These are phyloP conservation scores for Hyperoplus lanceolatus DNA, from an alignment of 2,797 vertebrate species.

Conservation along the genomic window DNA sequence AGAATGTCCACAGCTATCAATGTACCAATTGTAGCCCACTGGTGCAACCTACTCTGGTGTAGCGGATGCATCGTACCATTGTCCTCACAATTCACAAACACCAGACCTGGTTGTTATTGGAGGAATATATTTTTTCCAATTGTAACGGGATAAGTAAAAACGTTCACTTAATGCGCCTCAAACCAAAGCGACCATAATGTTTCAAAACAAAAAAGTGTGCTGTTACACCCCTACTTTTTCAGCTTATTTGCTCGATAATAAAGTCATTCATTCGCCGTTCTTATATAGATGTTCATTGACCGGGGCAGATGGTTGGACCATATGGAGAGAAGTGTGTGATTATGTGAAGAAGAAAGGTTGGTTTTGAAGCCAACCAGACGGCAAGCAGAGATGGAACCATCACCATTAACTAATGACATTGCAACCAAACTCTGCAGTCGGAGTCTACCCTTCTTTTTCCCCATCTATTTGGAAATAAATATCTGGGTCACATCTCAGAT, in stretches of 20 bases:
- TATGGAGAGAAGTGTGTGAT: constrained; percentile 83
- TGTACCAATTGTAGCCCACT: too few relatives aligned
- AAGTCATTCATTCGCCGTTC: constrained; percentile 46
- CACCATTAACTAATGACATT: constrained; percentile 37
- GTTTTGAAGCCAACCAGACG: constrained; percentile 39
- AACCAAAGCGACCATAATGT: too few relatives aligned
- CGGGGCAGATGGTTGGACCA: constrained; percentile 84
- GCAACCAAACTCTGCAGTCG: constrained; percentile 30
- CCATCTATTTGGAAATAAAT: constrained; percentile 23
- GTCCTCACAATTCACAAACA: too few relatives aligned
- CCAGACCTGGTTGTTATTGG: too few relatives aligned
- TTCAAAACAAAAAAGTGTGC: too few relatives aligned
- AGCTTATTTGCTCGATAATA: constrained; percentile 49
- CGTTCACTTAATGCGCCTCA: too few relatives aligned
- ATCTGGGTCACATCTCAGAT: constrained; percentile 42
- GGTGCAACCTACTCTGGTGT: too few relatives aligned
- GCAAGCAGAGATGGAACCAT: constrained; percentile 41
- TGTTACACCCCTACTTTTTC: constrained; percentile 8
- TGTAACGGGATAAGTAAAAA: too few relatives aligned
- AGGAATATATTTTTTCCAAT: too few relatives aligned
- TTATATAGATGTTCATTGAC: constrained; percentile 63
- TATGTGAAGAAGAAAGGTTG: constrained; percentile 64
- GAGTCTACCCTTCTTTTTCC: not conserved
- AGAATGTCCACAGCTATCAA: too few relatives aligned
- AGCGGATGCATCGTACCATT: too few relatives aligned